A percentile compares a stretch with the other conserved stretches of the same genome.
These are phyloP conservation scores for Metalampra italica DNA, from an alignment of 2,888 invertebrate species.

Conservation along the genomic window DNA sequence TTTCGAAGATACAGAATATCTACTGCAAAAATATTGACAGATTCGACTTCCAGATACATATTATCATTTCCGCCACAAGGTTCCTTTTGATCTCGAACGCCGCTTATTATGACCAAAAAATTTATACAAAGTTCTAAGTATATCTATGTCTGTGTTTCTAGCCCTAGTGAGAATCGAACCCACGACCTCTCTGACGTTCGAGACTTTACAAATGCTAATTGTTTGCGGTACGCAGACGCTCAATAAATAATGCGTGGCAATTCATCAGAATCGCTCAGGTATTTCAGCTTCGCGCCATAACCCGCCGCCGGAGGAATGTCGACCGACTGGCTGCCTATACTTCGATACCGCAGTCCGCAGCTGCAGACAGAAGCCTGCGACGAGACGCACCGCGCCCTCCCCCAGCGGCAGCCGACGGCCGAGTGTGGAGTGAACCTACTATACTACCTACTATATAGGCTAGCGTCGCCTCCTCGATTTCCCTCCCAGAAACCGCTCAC, in stretches of 20 bases:
- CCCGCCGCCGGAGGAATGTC: slow-evolving; percentile 63
- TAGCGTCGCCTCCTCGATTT: slow-evolving; percentile 29
- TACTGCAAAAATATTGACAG: too few species aligned
- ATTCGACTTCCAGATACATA: too few species aligned
- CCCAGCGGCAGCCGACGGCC: slow-evolving; percentile 36
- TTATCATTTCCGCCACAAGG: too few species aligned
- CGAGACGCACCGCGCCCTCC: slow-evolving; percentile 33
- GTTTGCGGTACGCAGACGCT: slow-evolving; percentile 28
- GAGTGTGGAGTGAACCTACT: slow-evolving; percentile 18
- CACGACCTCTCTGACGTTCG: too few species aligned
- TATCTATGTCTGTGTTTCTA: too few species aligned
- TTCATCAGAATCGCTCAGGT: slow-evolving; percentile 66
- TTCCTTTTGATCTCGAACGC: too few species aligned
- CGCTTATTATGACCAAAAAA: too few species aligned
- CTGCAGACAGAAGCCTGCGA: slow-evolving; percentile 19
- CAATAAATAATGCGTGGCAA: slow-evolving; percentile 59
- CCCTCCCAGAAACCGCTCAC: slow-evolving; percentile 50
- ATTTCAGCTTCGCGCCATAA: slow-evolving; percentile 72
- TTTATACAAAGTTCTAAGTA: too few species aligned
- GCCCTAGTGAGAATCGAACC: too few species aligned
- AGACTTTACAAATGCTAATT: slow-evolving; percentile 24
- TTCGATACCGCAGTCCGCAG: slow-evolving; percentile 26
- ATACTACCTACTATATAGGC: neutral
- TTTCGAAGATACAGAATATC: too few species aligned
- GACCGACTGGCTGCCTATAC: slow-evolving; percentile 60